These are phyloP conservation scores for Anoncus sp. DNA, from an alignment of 2,888 invertebrate species.

Conservation along the genomic window DNA sequence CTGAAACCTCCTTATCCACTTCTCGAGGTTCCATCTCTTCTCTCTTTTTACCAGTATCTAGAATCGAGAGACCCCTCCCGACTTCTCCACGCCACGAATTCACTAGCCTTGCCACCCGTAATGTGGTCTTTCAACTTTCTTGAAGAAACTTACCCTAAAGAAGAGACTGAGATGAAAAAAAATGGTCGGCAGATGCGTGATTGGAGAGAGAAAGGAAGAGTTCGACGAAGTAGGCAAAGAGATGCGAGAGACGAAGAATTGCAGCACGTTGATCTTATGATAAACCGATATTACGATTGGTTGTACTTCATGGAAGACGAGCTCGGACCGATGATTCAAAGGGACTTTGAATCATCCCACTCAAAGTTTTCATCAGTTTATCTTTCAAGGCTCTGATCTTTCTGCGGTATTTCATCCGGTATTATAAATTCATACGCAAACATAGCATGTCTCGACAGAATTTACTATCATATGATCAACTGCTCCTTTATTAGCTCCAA, in stretches of 20 bases:
- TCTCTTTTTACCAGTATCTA: conserved; percentile 8
- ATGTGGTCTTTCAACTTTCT: conserved; percentile 53
- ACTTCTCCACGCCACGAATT: conserved; percentile 7
- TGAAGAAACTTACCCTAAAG: conserved; percentile 47
- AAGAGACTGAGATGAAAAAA: conserved; percentile 34
- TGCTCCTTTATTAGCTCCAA: no score
- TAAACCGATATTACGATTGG: conserved; percentile 58
- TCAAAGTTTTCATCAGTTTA: conserved; percentile 9
- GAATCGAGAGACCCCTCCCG: conserved; percentile 23
- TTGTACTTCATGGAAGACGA: conserved; percentile 45
- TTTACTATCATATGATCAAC: no score
- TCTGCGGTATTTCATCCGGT: no score
- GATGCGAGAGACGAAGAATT: conserved; percentile 24
- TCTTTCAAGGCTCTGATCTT: background rate
- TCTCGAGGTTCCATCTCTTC: conserved; percentile 38
- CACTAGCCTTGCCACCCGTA: conserved; percentile 26
- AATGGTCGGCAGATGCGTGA: conserved; percentile 6
- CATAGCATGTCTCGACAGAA: no score
- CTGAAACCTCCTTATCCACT: conserved; percentile 60
- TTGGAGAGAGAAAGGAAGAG: conserved; percentile 42
- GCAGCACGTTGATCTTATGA: conserved; percentile 35
- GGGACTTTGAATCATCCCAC: conserved; percentile 30
- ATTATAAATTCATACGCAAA: no score
- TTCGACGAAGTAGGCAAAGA: conserved; percentile 38
- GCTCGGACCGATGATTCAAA: conserved; percentile 33